A percentile compares a stretch with the other conserved stretches of the same genome.
phyloP scores from a whole-genome alignment of 1,140 invertebrate genomes.

The Euura lappo region DNA sequence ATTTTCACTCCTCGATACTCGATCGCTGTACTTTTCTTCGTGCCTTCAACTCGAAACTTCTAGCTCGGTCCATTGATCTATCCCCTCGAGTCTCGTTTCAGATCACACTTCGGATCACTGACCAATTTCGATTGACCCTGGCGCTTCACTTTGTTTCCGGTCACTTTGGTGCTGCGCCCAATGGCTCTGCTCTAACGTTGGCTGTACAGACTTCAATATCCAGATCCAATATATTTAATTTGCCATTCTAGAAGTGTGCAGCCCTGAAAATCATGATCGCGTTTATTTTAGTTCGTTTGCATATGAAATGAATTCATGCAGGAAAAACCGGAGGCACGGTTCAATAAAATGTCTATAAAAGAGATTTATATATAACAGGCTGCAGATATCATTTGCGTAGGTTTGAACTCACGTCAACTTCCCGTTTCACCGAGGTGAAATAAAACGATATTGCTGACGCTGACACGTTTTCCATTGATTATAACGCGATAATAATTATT shows the following conservation, averaged over 20 bases:
- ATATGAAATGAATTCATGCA: no score
- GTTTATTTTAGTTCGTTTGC: no score
- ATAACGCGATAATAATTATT: background rate
- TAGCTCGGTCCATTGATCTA: background rate
- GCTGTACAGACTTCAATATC: background rate
- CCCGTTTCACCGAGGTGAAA: background rate
- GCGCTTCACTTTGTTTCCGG: background rate
- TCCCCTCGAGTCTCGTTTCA: background rate
- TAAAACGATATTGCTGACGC: background rate
- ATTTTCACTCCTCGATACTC: background rate
- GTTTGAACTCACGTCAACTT: background rate
- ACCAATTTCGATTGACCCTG: background rate
- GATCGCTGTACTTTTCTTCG: background rate
- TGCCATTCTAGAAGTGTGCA: no score
- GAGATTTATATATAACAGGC: no score
- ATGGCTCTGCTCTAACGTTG: background rate
- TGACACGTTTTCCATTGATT: background rate
- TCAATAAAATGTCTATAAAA: no score
- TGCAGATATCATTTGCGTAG: no score
- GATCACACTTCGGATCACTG: background rate
- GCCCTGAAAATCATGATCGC: no score
- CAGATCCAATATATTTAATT: background rate
- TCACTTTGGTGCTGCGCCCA: background rate
- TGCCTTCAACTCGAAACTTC: background rate
- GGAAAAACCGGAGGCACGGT: no score